Evolutionary conservation across 1,140 invertebrate genomes (phyloP).

Genomic region (Melanaphis sacchari): DNA sequence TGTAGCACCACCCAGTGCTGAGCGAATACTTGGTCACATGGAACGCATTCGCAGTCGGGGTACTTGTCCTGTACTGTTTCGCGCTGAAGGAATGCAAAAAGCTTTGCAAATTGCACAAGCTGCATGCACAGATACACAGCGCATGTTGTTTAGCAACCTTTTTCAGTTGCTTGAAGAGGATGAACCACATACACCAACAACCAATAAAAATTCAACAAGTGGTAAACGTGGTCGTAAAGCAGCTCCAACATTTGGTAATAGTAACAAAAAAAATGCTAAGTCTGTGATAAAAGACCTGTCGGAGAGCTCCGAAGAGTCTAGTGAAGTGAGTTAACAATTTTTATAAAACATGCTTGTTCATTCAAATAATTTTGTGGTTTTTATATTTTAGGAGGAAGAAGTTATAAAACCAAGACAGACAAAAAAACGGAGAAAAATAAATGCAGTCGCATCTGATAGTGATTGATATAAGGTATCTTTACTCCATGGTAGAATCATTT

Average conservation of each 20-base stretch:
- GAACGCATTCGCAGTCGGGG: conserved; percentile 82
- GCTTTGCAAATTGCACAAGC: conserved; percentile 82
- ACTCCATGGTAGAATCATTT: conserved; percentile 19
- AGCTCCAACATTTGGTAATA: conserved; percentile 59
- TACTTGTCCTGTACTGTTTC: conserved; percentile 75
- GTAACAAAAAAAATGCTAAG: conserved; percentile 64
- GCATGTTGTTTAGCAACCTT: conserved; percentile 90
- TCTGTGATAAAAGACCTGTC: conserved; percentile 67
- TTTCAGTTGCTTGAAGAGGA: conserved; percentile 90
- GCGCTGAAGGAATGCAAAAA: conserved; percentile 86
- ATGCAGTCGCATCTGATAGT: conserved; percentile 79
- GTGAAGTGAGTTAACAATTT: conserved; percentile 70
- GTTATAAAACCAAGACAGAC: conserved; percentile 83
- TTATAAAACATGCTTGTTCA: conserved; percentile 59
- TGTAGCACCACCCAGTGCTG: conserved; percentile 70
- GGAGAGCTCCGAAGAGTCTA: conserved; percentile 80
- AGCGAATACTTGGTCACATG: conserved; percentile 88
- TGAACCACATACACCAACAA: conserved; percentile 67
- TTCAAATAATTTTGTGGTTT: conserved; percentile 61
- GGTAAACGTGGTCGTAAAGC: conserved; percentile 65
- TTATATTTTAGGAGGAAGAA: conserved; percentile 75
- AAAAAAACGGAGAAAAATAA: conserved; percentile 84
- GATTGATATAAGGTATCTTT: conserved; percentile 69
- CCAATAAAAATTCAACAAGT: conserved; percentile 60
- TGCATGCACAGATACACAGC: conserved; percentile 77